Conservation (phyloP, 2,113 vertebrate species). For the Pelecanus crispus region DNA sequence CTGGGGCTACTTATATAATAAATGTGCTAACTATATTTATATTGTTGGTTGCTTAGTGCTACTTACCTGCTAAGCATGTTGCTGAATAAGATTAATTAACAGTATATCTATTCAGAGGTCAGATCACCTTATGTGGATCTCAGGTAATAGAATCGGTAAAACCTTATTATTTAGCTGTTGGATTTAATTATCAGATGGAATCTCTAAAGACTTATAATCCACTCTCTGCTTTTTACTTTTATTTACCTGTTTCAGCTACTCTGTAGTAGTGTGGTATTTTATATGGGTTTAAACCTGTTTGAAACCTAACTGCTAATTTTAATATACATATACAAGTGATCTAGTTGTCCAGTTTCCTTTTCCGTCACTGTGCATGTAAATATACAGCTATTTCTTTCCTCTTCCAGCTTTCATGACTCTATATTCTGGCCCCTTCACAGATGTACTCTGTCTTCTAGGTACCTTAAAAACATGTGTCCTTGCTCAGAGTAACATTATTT, state of each 20-base stretch:
- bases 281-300: neutral
- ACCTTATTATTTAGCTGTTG: conserved; percentile 40
- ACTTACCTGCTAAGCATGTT: neutral
- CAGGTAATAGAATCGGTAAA: conserved; percentile 30
- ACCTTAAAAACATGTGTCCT: neutral
- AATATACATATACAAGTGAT: neutral
- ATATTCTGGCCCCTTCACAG: neutral
- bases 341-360: neutral
- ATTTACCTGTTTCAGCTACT: conserved; percentile 24
- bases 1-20: neutral
- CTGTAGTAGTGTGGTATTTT: neutral
- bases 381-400: neutral
- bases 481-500: neutral
- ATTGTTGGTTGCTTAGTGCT: neutral
- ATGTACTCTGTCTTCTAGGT: neutral
- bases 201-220: conserved; percentile 12
- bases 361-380: neutral
- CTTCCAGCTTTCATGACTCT: neutral
- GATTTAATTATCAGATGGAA: conserved; percentile 49
- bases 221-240: neutral
- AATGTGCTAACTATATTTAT: neutral
- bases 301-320: neutral
- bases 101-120: neutral
- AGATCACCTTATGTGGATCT: conserved; percentile 22
- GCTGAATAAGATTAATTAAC: conserved; percentile 24